phyloP scores from a whole-genome alignment of 1,140 invertebrate species.

The Dryas iulia region DNA sequence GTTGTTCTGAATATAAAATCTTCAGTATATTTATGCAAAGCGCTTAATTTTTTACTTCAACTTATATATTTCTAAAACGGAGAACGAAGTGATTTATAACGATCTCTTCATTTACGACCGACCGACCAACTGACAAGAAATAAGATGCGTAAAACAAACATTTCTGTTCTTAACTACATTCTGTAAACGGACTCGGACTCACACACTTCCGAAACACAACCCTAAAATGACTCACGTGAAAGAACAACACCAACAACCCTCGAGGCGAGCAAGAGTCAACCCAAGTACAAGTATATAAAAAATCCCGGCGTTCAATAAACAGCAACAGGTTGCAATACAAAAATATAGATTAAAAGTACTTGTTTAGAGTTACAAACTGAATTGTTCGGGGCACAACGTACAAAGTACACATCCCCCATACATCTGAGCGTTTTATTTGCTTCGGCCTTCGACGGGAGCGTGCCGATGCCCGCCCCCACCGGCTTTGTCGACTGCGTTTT shows the following conservation, averaged over 20 bases:
- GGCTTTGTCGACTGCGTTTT: slow-evolving; percentile 11
- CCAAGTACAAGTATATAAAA: too few relatives aligned
- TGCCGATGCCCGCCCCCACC: slow-evolving; percentile 8
- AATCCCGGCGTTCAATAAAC: background rate
- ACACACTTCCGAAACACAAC: background rate
- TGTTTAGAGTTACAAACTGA: background rate
- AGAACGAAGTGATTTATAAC: too few relatives aligned
- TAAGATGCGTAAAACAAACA: too few relatives aligned
- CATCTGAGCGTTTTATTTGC: slow-evolving; percentile 19
- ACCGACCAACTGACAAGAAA: too few relatives aligned
- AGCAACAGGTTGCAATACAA: slow-evolving; percentile 1
- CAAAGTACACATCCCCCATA: slow-evolving; percentile 16
- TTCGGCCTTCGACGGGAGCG: slow-evolving; percentile 2
- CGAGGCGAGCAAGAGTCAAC: background rate
- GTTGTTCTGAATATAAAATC: too few relatives aligned
- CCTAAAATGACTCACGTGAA: background rate
- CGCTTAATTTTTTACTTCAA: too few relatives aligned
- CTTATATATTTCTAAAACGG: too few relatives aligned
- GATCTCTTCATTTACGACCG: too few relatives aligned
- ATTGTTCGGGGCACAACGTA: background rate
- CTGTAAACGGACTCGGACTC: too few relatives aligned
- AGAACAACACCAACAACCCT: background rate
- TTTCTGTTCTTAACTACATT: too few relatives aligned
- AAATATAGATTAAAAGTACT: slow-evolving; percentile 5
- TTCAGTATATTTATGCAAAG: too few relatives aligned